A percentile compares a stretch with the other conserved stretches of the same genome.
Conservation (phyloP, 2,113 vertebrate genomes). For the Macquaria ambigua region DNA sequence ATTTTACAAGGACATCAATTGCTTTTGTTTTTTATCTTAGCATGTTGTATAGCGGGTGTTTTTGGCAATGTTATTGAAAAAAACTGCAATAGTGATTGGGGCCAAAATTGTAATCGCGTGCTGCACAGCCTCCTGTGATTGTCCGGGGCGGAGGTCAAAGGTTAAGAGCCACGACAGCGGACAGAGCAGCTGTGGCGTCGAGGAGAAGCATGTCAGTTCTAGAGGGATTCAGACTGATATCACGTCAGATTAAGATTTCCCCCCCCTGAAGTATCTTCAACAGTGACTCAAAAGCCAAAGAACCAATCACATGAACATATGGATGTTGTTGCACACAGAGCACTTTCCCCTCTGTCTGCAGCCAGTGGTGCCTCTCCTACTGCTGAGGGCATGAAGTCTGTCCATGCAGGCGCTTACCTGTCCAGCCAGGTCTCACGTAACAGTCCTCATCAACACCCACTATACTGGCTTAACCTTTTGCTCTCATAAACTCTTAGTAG, state of each 20-base stretch:
- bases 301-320: conserved; percentile 80
- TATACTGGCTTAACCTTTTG: conserved; percentile 77
- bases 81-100: conserved; percentile 40
- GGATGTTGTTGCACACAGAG: conserved; percentile 82
- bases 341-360: conserved; percentile 83
- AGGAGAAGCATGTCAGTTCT: conserved; percentile 59
- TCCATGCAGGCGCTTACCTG: conserved; percentile 68
- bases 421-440: conserved; percentile 71
- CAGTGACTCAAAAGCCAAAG: conserved; percentile 83
- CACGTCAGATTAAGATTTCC: conserved; percentile 34
- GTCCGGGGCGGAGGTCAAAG: conserved; percentile 25
- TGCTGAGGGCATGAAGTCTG: conserved; percentile 69
- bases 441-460: conserved; percentile 80
- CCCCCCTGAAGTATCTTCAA: conserved; percentile 60
- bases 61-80: conserved; percentile 66
- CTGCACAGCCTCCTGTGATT: conserved; percentile 28
- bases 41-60: conserved; percentile 85
- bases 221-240: conserved; percentile 46
- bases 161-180: conserved; percentile 9
- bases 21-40: conserved; percentile 83
- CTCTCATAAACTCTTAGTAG: conserved; percentile 81
- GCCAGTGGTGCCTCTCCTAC: conserved; percentile 75
- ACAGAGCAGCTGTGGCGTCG: conserved; percentile 35
- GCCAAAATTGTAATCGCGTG: conserved; percentile 39
- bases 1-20: conserved; percentile 86